A percentile compares a stretch with the other conserved stretches of the same genome.
Evolutionary conservation across 1,140 invertebrate species (phyloP).

Genomic region (Scaptomyza graminum): DNA sequence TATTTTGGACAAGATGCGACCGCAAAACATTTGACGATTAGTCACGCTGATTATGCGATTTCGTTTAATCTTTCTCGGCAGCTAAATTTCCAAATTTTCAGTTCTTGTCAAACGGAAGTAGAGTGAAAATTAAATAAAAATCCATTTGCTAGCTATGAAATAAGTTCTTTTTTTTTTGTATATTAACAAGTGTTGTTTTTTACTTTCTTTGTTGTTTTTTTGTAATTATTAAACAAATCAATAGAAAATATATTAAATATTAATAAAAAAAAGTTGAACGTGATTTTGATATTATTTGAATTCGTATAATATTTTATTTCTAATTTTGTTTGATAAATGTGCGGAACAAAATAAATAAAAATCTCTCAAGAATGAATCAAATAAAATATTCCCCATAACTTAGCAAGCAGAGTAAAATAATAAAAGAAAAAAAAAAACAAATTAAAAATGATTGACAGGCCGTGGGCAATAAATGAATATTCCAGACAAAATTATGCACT

Average conservation of each 20-base stretch:
- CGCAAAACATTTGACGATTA: conserved; percentile 63
- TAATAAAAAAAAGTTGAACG: too few relatives aligned
- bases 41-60: conserved; percentile 68
- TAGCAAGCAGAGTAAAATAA: neutral
- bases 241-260: too few relatives aligned
- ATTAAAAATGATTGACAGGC: conserved; percentile 43
- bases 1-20: conserved; percentile 15
- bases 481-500: conserved; percentile 55
- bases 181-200: neutral
- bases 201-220: too few relatives aligned
- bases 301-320: too few relatives aligned
- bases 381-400: neutral
- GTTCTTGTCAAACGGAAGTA: neutral
- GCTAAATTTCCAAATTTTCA: conserved; percentile 16
- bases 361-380: too few relatives aligned
- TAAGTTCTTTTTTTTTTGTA: neutral
- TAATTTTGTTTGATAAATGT: too few relatives aligned
- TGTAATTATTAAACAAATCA: too few relatives aligned
- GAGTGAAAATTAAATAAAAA: neutral
- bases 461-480: conserved; percentile 45
- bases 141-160: neutral
- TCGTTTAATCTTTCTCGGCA: conserved; percentile 55
- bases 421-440: conserved; percentile 16
- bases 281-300: too few relatives aligned
- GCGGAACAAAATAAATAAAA: too few relatives aligned